Base-by-base conservation (phyloP, 2,113 vertebrate species). In the Sinocyclocheilus anshuiensis region DNA sequence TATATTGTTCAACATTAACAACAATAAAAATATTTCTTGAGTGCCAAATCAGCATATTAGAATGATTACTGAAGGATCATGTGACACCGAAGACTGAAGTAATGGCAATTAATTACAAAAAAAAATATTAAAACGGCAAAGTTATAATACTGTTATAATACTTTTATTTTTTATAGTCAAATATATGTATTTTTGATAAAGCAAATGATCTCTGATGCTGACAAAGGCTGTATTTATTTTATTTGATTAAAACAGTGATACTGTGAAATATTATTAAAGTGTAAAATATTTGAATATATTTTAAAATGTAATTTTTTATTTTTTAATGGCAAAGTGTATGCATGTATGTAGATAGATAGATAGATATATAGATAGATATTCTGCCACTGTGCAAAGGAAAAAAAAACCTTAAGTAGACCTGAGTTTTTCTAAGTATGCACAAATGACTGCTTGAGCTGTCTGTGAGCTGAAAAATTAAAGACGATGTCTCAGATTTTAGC, bases 361-460 rank as follows among this genome's bases (percentile, higher is more conserved):
- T 1, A 45, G 10, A 42, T 2, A 48, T 2, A 48, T 11, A 48
- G 10, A 50, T 12, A 50, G 11, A 48, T 36, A 36, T 4, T 5
- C 5, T 36, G 59, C 59, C 8, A n/a, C 20, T 9, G 22, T n/a
- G 20, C 20, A n/a, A 22, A 1, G 3, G n/a, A 4, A 0, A 22
- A 42, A n/a, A 2, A 10, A 33, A 20, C 3, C 10, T 33, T 39
- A 59, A 59, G 22, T 24, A 65, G 78, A 48, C 36, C 42, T 45
- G 6, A 6, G 8, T 9, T 22, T 42, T 26, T n/a, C n/a, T 48
- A 81, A 29, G 18, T 24, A 81, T 67, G 42, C 45, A 81, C 24
- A 48, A 53, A 69, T 82, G 45, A 82, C 18, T 67, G 45, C 81
- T 20, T 71, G 81, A 83, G 81, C 65, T 36, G 63, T 83, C 65